Conservation (phyloP, 2,888 invertebrate species). For the Neuroscelio doddi region DNA sequence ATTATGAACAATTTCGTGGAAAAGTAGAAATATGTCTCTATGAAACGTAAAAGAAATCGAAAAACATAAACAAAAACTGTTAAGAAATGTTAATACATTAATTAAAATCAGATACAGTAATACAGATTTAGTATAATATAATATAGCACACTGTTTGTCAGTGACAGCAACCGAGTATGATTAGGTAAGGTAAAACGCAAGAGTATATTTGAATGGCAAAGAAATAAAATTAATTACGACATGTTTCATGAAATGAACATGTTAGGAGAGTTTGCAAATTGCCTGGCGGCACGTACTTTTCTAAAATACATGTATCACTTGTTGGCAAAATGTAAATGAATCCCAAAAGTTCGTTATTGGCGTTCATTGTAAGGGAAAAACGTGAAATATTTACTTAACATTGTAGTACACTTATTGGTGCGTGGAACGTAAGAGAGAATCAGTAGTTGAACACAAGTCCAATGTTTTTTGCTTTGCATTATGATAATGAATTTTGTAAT, state of each 20-base stretch:
- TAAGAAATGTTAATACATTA: too few relatives aligned
- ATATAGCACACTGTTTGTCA: too few relatives aligned
- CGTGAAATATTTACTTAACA: conserved; percentile 19
- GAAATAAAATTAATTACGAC: background rate
- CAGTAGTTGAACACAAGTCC: too few relatives aligned
- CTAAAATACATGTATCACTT: conserved; percentile 15
- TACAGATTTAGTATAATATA: too few relatives aligned
- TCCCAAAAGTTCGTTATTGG: conserved; percentile 26
- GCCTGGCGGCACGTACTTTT: conserved; percentile 13
- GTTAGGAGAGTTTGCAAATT: conserved; percentile 22
- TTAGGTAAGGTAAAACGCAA: conserved; percentile 2
- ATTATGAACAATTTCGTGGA: too few relatives aligned
- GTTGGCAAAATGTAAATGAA: conserved; percentile 25
- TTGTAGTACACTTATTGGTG: conserved; percentile 18
- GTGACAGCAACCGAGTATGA: too few relatives aligned
- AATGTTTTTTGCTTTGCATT: too few relatives aligned
- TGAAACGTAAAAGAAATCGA: too few relatives aligned
- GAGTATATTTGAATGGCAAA: background rate
- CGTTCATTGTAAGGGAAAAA: conserved; percentile 8
- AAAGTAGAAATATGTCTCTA: too few relatives aligned
- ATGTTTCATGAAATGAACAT: conserved; percentile 12
- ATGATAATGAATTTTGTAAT: too few relatives aligned
- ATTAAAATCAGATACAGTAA: too few relatives aligned
- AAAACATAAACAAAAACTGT: too few relatives aligned
- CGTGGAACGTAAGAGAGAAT: conserved; percentile 3